Base-by-base conservation (phyloP, 2,888 invertebrate species). In the Plebejus anna region DNA sequence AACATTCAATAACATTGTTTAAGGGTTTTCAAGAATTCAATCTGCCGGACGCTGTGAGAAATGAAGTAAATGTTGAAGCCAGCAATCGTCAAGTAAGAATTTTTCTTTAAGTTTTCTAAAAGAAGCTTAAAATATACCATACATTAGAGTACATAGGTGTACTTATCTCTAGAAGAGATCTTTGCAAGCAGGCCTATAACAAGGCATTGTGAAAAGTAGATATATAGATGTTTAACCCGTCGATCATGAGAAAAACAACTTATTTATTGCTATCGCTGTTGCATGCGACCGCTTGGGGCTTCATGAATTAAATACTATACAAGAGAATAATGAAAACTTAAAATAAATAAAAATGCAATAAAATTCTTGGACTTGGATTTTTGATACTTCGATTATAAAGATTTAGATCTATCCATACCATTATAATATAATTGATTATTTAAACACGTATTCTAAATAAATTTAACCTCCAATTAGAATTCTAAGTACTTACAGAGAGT, bases 31-130 rank as follows among this genome's bases (percentile, higher is more conserved):
- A 6, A 66, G 66, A 66, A 66, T 66, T 66, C 11, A 66, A 32
- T 66, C 32, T 66, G 66, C 66, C 66, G 1, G 32, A 4, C 32
- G 66, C 66, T 66, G 66, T 66, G 32, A 32, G 32, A 16, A 36
- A 66, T 36, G 66, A 66, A 66, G 66, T 66, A 5, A 66, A 66
- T 16, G 66, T 32, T 32, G 66, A 66, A 66, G 66, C 66, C 66
- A 66, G 66, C 32, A 36, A 66, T 66, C 66, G 66, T 5, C 32
- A 32, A 9, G 66, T 66, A 32, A 36, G 61, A 32, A 66, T 32
- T 32, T 11, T 32, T 32, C 32, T 32, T 32, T 32, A 32, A 61
- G 4, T 42, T 7, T 42, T 7, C 2, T 32, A 32, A 32, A 32
- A 32, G 1, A 0, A 32, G 32, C 32, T 32, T 32, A 32, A 32